A percentile compares a stretch with the other conserved stretches of the same genome.
Conservation (phyloP, 1,140 invertebrate genomes). For the Lucilia sericata region DNA sequence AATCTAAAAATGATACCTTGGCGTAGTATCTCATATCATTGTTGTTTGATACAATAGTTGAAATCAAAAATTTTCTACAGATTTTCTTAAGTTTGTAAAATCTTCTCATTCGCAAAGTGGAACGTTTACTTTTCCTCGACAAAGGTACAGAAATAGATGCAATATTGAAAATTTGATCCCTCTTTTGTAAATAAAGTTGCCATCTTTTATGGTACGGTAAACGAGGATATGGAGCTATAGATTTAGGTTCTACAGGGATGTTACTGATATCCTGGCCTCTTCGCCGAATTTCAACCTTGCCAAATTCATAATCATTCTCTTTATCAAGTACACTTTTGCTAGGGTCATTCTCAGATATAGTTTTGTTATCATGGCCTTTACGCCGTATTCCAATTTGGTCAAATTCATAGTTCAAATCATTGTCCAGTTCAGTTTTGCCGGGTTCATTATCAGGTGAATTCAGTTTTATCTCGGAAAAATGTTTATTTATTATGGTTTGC, state of each 20-base stretch:
- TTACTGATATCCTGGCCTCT: background rate
- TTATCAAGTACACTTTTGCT: too few relatives aligned
- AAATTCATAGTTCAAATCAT: too few relatives aligned
- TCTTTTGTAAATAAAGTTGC: background rate
- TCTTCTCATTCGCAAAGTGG: background rate
- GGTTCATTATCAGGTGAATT: too few relatives aligned
- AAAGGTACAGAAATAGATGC: background rate
- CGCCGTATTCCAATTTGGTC: too few relatives aligned
- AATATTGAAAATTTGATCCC: background rate
- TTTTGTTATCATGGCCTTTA: too few relatives aligned
- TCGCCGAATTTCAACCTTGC: too few relatives aligned
- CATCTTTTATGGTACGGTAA: slow-evolving; percentile 21
- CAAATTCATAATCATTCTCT: too few relatives aligned
- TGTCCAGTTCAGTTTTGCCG: too few relatives aligned
- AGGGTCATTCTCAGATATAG: too few relatives aligned
- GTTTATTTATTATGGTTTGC: background rate
- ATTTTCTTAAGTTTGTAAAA: slow-evolving; percentile 6
- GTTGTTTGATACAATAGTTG: background rate
- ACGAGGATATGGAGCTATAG: too few relatives aligned
- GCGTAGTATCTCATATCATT: slow-evolving; percentile 7
- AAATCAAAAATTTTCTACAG: background rate
- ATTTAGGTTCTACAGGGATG: background rate
- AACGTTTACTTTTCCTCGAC: background rate
- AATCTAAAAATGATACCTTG: background rate
- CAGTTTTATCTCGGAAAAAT: background rate